Base-by-base conservation (phyloP, 2,113 vertebrate species). In the Pelobates fuscus region DNA sequence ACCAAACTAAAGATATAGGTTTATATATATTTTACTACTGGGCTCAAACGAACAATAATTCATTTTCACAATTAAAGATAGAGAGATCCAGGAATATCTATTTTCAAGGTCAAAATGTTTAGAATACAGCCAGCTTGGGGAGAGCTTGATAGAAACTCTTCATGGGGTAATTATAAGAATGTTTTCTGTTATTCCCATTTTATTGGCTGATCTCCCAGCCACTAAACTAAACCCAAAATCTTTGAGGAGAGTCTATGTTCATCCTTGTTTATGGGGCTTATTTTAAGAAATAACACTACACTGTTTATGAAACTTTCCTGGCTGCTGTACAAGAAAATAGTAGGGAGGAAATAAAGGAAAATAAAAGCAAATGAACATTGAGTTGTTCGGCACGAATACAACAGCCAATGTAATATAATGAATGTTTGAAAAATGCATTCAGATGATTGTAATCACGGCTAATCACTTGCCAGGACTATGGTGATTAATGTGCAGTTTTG, bases 181-280 rank as follows among this genome's bases (percentile, higher is more conserved):
- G 87, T 85, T 87, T 87, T 87, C 83, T 86, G 84, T 86, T 82
- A 82, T 89, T 86, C 87, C 89, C 81, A 84, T 84, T 88, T 77
- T 78, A 54, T 43, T 89, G 91, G 89, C 87, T 52, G 20, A 24
- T 77, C 57, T 86, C 88, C 90, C 89, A 84, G 89, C 86, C 87
- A 66, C 80, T 43, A 86, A 85, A 89, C 86, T 87, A 88, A 94
- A 90, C 78, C 91, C 68, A 77, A 61, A 81, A 80, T 80, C 79
- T 89, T 82, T 76, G 77, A 2, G 67, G 86, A 80, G 85, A 85
- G 81, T 71, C 86, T 84, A 82, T 74, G 74, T 80, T 86, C 82
- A 85, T 86, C 88, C 89, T 87, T 83, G 81, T 92, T 94, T 90
- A 86, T 81, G 84, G 84, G 83, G 78, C 83, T 89, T 81, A 70